A percentile compares a stretch with the other conserved stretches of the same genome.
These are phyloP conservation scores for Dryocosmus kuriphilus DNA, from an alignment of 2,888 invertebrate genomes.

Conservation along the genomic window DNA sequence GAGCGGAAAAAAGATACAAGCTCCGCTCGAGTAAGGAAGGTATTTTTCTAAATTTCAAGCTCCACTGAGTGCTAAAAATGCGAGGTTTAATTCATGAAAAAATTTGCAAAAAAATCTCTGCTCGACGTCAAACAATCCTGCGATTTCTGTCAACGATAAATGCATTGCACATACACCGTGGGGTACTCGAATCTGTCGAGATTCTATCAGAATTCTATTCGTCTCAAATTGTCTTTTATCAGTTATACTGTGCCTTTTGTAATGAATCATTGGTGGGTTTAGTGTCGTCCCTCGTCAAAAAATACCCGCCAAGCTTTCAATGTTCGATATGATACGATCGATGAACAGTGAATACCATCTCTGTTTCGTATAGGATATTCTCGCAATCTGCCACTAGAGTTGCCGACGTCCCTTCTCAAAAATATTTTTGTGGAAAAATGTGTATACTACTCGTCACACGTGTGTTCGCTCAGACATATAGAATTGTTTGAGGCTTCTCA, in stretches of 20 bases:
- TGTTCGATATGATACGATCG: slow-evolving; percentile 2
- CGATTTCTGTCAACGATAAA: slow-evolving; percentile 29
- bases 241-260: slow-evolving; percentile 27
- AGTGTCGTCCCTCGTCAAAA: slow-evolving; percentile 35
- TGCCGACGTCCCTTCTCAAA: background rate
- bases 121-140: slow-evolving; percentile 12
- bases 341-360: background rate
- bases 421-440: too few relatives aligned
- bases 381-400: background rate
- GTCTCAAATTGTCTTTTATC: slow-evolving; percentile 55
- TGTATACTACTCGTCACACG: too few relatives aligned
- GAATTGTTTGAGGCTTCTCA: too few relatives aligned
- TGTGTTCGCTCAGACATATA: too few relatives aligned
- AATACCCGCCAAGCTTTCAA: slow-evolving; percentile 29
- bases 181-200: slow-evolving; percentile 11
- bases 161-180: slow-evolving; percentile 11
- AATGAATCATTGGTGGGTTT: slow-evolving; percentile 29
- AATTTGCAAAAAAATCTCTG: slow-evolving; percentile 5
- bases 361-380: slow-evolving; percentile 1
- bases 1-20: background rate
- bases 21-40: background rate
- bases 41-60: slow-evolving; percentile 26
- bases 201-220: slow-evolving; percentile 55
- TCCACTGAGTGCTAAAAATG: background rate
- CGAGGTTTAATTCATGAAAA: slow-evolving; percentile 5